Conservation (phyloP, 2,797 vertebrate genomes). For the Cottoperca gobio region DNA sequence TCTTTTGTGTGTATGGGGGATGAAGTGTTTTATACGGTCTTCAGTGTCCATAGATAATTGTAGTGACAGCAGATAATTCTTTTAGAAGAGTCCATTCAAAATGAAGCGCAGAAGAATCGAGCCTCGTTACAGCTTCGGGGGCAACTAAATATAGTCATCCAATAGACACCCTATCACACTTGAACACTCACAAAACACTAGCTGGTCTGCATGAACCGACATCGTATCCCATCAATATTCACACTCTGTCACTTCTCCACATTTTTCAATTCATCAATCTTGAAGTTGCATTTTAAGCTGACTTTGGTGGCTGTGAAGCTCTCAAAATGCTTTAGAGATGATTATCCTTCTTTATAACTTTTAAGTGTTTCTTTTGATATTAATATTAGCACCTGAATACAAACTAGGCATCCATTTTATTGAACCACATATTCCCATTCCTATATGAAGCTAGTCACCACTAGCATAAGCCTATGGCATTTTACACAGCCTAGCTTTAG, state of each 20-base stretch:
- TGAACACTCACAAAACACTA: conserved; percentile 39
- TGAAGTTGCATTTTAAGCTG: conserved; percentile 21
- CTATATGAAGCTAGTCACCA: too few species aligned
- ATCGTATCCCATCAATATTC: conserved; percentile 48
- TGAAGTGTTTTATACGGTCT: conserved; percentile 56
- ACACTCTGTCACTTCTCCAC: conserved; percentile 49
- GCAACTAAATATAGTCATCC: conserved; percentile 68
- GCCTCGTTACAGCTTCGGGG: conserved; percentile 49
- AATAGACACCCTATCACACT: conserved; percentile 51
- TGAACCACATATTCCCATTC: not conserved
- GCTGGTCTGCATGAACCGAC: conserved; percentile 29
- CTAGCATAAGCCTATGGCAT: too few species aligned
- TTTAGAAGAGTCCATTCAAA: conserved; percentile 72
- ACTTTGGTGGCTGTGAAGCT: conserved; percentile 6
- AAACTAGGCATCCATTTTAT: not conserved
- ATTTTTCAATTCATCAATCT: conserved; percentile 49
- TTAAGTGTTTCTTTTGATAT: not conserved
- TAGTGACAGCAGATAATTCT: conserved; percentile 79
- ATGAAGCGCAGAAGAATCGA: conserved; percentile 61
- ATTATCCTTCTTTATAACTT: conserved; percentile 4
- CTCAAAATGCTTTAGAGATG: conserved; percentile 3
- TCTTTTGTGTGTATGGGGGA: conserved; percentile 11
- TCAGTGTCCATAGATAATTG: conserved; percentile 73
- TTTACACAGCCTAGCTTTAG: too few species aligned
- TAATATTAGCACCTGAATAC: not conserved